Base-by-base conservation (phyloP, 2,888 invertebrate species). In the Torymus auratus region DNA sequence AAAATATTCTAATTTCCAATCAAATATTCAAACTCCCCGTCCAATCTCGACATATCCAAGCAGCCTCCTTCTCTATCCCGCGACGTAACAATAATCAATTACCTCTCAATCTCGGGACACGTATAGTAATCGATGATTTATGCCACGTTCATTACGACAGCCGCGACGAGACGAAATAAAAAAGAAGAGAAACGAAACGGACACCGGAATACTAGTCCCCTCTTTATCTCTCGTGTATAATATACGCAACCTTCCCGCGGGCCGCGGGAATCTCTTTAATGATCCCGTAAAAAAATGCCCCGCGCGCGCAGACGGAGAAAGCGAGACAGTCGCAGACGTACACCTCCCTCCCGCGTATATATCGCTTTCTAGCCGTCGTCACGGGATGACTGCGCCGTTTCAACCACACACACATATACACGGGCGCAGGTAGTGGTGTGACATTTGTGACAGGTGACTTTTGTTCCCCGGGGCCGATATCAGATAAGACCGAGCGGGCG, bases 361-460 rank as follows among this genome's bases (percentile, higher is more conserved):
- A 80, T 80, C 74, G 76, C 71, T 76, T 76, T 76, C 80, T 72
- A 75, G 71, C 67, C 80, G 76, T 41, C 41, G 72, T 50, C 76
- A 52, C 50, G 23, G 70, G 53, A 72, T 80, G 80, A 80, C 80
- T 71, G 52, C 67, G 75, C 65, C 67, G 15, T 76, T 80, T 71
- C 28, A 41, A 41, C 41, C 41, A 41, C 41, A 7, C 7, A 41
- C 50, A 56, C 11, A 41, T 52, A 17, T 7, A 41, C 20, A 53
- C 23, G 55, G 11, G 55, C 52, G 17, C 17, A 53, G 58, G 23
- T 65, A 67, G 73, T 69, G 73, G 71, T 72, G 78, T 79, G 81
- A 82, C 71, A 78, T 70, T 78, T 75, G 75, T 82, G 82, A 82
- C 82, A 82, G 82, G 82, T 82, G 82, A 82, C 75, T 82, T 78